These are phyloP conservation scores for Drosophila quinaria DNA, from an alignment of 2,888 invertebrate species.

Conservation along the genomic window DNA sequence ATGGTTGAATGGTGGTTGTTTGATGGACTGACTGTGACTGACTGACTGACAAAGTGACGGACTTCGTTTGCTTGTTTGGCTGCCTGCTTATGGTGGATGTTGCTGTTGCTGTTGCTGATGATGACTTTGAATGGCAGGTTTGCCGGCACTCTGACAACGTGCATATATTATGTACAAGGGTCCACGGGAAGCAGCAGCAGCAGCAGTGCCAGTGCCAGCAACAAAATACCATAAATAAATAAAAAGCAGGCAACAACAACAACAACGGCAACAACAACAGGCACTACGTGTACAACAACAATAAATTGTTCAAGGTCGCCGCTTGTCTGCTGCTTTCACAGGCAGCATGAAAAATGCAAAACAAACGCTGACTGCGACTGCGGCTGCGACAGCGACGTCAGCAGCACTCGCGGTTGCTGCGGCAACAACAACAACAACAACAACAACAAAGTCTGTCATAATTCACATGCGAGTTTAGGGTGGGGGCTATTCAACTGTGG, in stretches of 20 bases:
- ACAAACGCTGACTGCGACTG: conserved; percentile 70
- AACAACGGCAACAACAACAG: conserved; percentile 37
- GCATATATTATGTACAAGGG: conserved; percentile 72
- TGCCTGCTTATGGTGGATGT: conserved; percentile 44
- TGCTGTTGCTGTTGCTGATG: conserved; percentile 65
- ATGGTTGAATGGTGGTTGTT: conserved; percentile 24
- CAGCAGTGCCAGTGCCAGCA: conserved; percentile 15
- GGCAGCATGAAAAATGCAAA: conserved; percentile 81
- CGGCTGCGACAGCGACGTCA: conserved; percentile 27
- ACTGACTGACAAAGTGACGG: conserved; percentile 22
- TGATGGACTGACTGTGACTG: conserved; percentile 35
- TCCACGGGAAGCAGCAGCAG: conserved; percentile 39
- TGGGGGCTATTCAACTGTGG: conserved; percentile 24
- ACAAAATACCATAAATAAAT: conserved; percentile 75
- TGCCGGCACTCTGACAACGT: conserved; percentile 39
- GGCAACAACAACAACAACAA: conserved; percentile 65
- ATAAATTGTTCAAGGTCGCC: conserved; percentile 83
- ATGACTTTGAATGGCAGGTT: conserved; percentile 74
- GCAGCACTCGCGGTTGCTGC: conserved; percentile 57
- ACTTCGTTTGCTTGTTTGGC: conserved; percentile 19
- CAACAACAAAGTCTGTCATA: conserved; percentile 79
- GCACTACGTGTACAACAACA: conserved; percentile 39
- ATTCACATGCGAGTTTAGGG: conserved; percentile 71
- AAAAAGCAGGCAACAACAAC: conserved; percentile 62
- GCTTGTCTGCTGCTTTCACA: conserved; percentile 79